phyloP scores from a whole-genome alignment of 1,140 invertebrate genomes.

The Adoxophyes honmai region DNA sequence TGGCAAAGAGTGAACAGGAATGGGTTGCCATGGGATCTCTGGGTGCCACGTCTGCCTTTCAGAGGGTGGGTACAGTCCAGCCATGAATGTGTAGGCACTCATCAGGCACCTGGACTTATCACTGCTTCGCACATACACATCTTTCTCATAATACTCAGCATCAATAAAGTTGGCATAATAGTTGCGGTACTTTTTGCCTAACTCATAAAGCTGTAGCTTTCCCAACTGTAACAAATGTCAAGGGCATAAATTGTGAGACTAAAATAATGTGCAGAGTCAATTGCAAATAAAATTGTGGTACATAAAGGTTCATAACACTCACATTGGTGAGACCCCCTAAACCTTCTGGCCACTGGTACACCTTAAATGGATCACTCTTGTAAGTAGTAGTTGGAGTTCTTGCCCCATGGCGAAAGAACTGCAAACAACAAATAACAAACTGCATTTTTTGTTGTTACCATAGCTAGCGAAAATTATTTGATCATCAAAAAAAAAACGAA shows the following conservation, averaged over 20 bases:
- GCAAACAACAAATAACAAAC: constrained; percentile 28
- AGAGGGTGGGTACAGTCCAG: constrained; percentile 88
- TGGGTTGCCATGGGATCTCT: constrained; percentile 89
- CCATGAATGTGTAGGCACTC: constrained; percentile 89
- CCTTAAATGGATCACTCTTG: constrained; percentile 83
- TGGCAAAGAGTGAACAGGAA: constrained; percentile 88
- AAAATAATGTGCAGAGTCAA: not conserved
- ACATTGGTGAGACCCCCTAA: constrained; percentile 86
- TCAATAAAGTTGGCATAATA: constrained; percentile 84
- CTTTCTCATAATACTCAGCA: constrained; percentile 79
- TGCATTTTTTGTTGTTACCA: too few relatives aligned
- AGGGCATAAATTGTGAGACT: not conserved
- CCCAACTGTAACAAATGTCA: constrained; percentile 80
- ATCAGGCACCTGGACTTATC: constrained; percentile 90
- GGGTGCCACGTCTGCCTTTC: constrained; percentile 84
- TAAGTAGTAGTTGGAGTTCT: constrained; percentile 83
- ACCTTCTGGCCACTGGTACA: constrained; percentile 83
- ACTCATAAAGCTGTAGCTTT: constrained; percentile 84
- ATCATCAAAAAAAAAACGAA: too few relatives aligned
- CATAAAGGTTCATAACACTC: too few relatives aligned
- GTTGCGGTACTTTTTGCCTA: constrained; percentile 85
- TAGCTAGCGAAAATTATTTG: too few relatives aligned
- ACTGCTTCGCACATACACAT: constrained; percentile 87
- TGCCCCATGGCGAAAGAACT: constrained; percentile 88
- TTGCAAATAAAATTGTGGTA: too few relatives aligned